A percentile compares a stretch with the other conserved stretches of the same genome.
Evolutionary conservation across 2,888 invertebrate genomes (phyloP).

Genomic region (Cosmia pyralina): DNA sequence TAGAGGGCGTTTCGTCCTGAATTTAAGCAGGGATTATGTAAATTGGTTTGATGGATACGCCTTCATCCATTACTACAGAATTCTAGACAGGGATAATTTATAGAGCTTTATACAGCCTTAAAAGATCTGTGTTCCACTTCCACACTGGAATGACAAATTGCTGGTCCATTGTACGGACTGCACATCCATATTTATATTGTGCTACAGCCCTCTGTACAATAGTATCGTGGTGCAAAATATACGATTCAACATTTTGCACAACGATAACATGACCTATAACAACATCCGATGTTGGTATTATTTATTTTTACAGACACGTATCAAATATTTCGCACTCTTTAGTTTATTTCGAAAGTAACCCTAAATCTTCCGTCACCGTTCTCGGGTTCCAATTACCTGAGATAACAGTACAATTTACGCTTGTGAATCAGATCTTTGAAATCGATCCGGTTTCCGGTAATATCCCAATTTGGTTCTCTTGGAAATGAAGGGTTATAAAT

Average conservation of each 20-base stretch:
- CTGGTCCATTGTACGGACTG: constrained; percentile 20
- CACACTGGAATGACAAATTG: constrained; percentile 34
- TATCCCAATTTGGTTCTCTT: constrained; percentile 12
- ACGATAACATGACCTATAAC: constrained; percentile 50
- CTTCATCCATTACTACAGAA: constrained; percentile 19
- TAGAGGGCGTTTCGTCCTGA: constrained; percentile 36
- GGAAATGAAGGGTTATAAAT: constrained; percentile 30
- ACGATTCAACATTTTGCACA: constrained; percentile 24
- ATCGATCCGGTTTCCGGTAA: constrained; percentile 25
- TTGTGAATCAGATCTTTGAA: constrained; percentile 8
- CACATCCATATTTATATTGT: background rate
- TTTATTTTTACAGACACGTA: background rate
- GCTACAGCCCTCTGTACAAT: constrained; percentile 4
- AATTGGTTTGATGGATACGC: constrained; percentile 19
- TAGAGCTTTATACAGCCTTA: constrained; percentile 23
- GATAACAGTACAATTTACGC: constrained; percentile 19
- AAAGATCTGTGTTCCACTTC: constrained; percentile 36
- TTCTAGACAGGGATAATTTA: constrained; percentile 25
- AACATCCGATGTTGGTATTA: constrained; percentile 35
- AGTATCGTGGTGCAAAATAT: constrained; percentile 19
- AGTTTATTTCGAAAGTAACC: background rate
- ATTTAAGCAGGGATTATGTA: constrained; percentile 52
- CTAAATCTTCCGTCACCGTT: background rate
- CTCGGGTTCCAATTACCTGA: constrained; percentile 25
- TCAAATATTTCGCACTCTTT: background rate